Evolutionary conservation across 2,113 vertebrate species (phyloP).

Genomic region (Chrysochloris asiatica): DNA sequence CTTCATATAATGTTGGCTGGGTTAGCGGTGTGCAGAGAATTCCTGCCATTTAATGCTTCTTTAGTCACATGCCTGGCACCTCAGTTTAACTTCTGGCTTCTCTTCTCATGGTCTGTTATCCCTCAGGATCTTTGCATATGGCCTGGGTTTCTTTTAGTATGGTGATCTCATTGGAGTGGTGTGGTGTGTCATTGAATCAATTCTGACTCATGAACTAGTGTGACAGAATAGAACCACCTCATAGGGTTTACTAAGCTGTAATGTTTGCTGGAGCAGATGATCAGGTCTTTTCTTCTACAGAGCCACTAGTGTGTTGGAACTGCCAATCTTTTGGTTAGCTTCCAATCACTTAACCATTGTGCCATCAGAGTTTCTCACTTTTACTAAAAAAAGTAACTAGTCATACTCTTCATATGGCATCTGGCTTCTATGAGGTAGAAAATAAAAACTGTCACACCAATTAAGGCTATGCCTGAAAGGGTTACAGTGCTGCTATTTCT

Average conservation of each 20-base stretch:
- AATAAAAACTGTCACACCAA: constrained; percentile 4
- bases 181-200: background rate
- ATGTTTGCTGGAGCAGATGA: background rate
- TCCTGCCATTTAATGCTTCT: background rate
- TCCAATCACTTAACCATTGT: background rate
- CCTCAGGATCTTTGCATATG: background rate
- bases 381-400: no score
- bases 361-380: background rate
- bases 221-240: background rate
- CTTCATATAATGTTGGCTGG: background rate
- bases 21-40: background rate
- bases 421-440: background rate
- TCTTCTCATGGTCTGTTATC: background rate
- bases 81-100: background rate
- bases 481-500: no score
- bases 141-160: background rate
- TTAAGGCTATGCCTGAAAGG: background rate
- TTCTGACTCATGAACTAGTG: background rate
- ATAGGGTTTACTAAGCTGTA: background rate
- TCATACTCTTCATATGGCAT: background rate
- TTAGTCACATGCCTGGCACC: background rate
- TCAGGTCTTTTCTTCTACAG: background rate
- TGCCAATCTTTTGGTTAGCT: background rate
- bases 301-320: background rate
- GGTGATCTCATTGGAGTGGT: background rate